These are phyloP conservation scores for Eupithecia insigniata DNA, from an alignment of 2,888 invertebrate genomes.

Conservation along the genomic window DNA sequence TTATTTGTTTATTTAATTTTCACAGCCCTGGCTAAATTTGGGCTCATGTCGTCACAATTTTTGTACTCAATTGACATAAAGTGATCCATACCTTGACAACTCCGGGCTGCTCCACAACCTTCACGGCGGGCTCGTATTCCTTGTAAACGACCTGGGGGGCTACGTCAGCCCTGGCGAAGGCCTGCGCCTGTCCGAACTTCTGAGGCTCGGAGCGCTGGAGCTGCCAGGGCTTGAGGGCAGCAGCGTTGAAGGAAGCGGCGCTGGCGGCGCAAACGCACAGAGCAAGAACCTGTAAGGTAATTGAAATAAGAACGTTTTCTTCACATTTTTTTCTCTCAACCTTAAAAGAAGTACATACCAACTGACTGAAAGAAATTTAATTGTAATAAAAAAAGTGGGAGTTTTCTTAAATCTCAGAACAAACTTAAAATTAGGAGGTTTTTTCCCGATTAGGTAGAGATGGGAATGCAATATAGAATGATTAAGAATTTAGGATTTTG, in stretches of 20 bases:
- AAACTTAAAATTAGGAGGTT: neutral
- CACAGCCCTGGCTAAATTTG: no score
- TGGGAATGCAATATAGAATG: neutral
- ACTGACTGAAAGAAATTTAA: no score
- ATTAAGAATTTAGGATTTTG: no score
- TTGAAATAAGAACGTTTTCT: neutral
- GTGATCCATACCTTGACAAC: conserved; percentile 4
- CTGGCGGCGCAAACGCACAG: conserved; percentile 46
- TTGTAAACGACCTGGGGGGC: conserved; percentile 16
- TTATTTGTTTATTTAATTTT: no score
- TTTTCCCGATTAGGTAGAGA: neutral
- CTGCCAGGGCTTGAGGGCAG: conserved; percentile 28
- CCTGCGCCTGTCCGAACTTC: conserved; percentile 24
- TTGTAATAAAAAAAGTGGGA: neutral
- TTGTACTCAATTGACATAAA: neutral
- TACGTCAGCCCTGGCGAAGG: conserved; percentile 18
- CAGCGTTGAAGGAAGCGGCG: conserved; percentile 33
- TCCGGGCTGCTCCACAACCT: conserved; percentile 7
- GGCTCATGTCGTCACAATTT: no score
- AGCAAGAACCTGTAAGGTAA: conserved; percentile 39
- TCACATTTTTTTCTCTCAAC: neutral
- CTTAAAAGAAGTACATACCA: neutral
- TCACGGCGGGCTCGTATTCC: conserved; percentile 17
- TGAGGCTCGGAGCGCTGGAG: conserved; percentile 15
- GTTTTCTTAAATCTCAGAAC: neutral